Conservation (phyloP, 2,113 vertebrate species). For the Chaetura pelagica region DNA sequence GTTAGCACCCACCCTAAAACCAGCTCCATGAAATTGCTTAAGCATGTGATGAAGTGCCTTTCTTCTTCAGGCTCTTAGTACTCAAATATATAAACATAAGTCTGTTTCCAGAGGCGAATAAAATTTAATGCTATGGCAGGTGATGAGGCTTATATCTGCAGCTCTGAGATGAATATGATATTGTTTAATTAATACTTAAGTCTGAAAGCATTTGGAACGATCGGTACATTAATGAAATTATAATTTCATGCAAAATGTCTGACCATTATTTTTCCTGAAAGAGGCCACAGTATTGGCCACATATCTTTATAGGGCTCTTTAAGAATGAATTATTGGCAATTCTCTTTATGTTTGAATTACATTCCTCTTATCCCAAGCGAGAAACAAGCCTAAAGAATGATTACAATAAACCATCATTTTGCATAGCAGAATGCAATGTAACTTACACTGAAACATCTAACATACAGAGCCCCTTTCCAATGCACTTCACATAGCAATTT, state of each 20-base stretch:
- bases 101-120: slow-evolving; percentile 21
- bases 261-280: slow-evolving; percentile 47
- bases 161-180: slow-evolving; percentile 44
- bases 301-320: slow-evolving; percentile 44
- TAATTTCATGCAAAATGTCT: slow-evolving; percentile 62
- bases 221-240: slow-evolving; percentile 60
- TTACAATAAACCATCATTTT: slow-evolving; percentile 58
- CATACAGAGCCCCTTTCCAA: neutral
- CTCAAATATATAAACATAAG: neutral
- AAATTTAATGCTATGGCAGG: slow-evolving; percentile 15
- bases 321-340: slow-evolving; percentile 43
- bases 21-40: neutral
- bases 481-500: slow-evolving; percentile 40
- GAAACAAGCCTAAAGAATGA: slow-evolving; percentile 57
- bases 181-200: slow-evolving; percentile 59
- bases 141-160: slow-evolving; percentile 34
- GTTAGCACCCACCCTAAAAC: neutral
- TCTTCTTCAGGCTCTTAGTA: neutral
- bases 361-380: slow-evolving; percentile 38
- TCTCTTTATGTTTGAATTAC: slow-evolving; percentile 52
- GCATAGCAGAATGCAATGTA: slow-evolving; percentile 5
- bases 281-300: slow-evolving; percentile 16
- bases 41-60: neutral
- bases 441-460: neutral
- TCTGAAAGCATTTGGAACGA: slow-evolving; percentile 61